These are phyloP conservation scores for Tridacna gigas DNA, from an alignment of 2,888 invertebrate genomes.

Conservation along the genomic window DNA sequence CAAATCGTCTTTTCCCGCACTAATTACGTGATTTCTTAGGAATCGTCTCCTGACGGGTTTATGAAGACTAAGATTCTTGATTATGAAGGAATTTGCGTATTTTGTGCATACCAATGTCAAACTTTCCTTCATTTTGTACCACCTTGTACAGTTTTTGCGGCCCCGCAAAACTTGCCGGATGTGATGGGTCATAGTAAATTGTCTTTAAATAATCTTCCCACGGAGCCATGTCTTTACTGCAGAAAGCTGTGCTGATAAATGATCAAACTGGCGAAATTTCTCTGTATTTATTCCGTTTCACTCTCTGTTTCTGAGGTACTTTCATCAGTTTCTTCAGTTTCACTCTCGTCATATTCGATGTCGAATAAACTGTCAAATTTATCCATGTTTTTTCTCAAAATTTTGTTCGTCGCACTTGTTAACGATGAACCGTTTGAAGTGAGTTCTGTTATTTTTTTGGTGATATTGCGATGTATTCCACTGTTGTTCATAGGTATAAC, in stretches of 20 bases:
- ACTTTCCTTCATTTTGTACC: conserved; percentile 61
- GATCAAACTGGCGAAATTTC: not conserved
- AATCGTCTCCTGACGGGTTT: conserved; percentile 51
- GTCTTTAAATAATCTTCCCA: conserved; percentile 62
- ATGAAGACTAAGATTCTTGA: conserved; percentile 59
- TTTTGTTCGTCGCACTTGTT: not conserved
- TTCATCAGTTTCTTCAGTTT: too few species aligned
- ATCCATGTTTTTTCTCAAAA: conserved; percentile 20
- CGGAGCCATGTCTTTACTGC: conserved; percentile 24
- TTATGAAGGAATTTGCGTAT: conserved; percentile 62
- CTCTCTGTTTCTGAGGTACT: too few species aligned
- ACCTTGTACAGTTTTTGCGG: conserved; percentile 61
- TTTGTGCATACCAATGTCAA: conserved; percentile 60
- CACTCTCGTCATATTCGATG: too few species aligned
- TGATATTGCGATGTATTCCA: conserved; percentile 15
- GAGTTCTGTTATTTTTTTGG: conserved; percentile 15
- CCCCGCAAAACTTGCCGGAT: conserved; percentile 55
- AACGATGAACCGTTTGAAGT: conserved; percentile 1
- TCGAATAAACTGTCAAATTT: too few species aligned
- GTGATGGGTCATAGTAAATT: conserved; percentile 50
- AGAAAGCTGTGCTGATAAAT: not conserved
- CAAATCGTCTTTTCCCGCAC: conserved; percentile 60
- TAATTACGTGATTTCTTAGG: conserved; percentile 49
- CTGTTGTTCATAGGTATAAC: conserved; percentile 21
- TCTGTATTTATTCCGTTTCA: conserved; percentile 17